Evolutionary conservation across 2,113 vertebrate species (phyloP), one percentile per base, ranked within the genome.

Genomic region (Astatoreochromis straeleni): DNA sequence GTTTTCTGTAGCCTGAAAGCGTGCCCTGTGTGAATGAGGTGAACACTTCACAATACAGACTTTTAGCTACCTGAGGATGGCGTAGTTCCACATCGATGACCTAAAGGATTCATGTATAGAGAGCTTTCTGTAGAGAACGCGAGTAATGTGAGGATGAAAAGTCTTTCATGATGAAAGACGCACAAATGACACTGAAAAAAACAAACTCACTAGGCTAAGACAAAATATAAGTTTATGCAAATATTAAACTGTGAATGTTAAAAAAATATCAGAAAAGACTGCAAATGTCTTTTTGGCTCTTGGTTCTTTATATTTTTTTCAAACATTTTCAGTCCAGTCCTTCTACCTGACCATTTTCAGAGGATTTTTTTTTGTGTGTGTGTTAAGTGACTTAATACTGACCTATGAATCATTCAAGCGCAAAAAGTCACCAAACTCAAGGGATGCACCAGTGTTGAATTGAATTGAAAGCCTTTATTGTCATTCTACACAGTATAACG

Each of bases 1-100:
- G 88, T 93, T 92, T 90, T 89, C 70, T 81, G 63, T 78, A 49
- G 49, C 86, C 83, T 92, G 35, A 94, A 95, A 92, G 92, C 84
- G 7, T 81, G 75, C 53, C 88, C 87, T 90, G 91, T 93, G 63
- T 73, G 84, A 79, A 73, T 24, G 60, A 84, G 73, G 78, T 60
- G 81, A 91, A 31, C 57, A 58, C 81, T 75, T 91, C 86, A 93
- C 87, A 93, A 84, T 90, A 75, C 78, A 65, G 75, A 92, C 88
- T 40, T 90, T 90, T 85, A 91, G 81, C 85, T 85, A 83, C 83
- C 65, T 80, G 88, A 80, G 79, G 68, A 81, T 60, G 12, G 53
- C 35, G 3, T 35, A 45, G 82, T 79, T 86, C 88, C 81, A 84
- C 82, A 78, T 85, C 14, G 4, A 88, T 26, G 65, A 84, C 78